A percentile compares a stretch with the other conserved stretches of the same genome.
These are phyloP conservation scores for Phymatocera aterrima DNA, from an alignment of 2,888 invertebrate species.

Conservation along the genomic window DNA sequence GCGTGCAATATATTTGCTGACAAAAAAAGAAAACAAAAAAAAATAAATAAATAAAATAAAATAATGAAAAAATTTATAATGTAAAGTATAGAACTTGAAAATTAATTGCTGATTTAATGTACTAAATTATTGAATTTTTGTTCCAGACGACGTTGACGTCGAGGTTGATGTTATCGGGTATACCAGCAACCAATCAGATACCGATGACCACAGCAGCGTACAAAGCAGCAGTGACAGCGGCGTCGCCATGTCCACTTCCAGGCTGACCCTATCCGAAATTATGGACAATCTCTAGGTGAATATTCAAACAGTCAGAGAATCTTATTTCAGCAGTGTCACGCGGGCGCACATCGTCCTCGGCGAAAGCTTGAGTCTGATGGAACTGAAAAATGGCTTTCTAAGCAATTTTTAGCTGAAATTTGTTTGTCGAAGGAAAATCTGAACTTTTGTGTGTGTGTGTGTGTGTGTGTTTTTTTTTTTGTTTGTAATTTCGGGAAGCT, in stretches of 20 bases:
- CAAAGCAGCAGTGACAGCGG: constrained; percentile 87
- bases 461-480: no score
- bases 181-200: constrained; percentile 89
- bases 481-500: no score
- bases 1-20: no score
- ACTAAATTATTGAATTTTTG: constrained; percentile 44
- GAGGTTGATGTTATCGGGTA: constrained; percentile 92
- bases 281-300: constrained; percentile 75
- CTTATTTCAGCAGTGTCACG: no score
- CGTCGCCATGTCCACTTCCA: constrained; percentile 82
- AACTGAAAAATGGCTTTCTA: no score
- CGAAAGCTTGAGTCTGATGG: no score
- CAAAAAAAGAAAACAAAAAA: no score
- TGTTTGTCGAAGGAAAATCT: no score
- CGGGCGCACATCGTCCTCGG: no score
- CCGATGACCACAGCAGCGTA: constrained; percentile 88
- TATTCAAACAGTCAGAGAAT: not conserved
- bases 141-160: constrained; percentile 91
- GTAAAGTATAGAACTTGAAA: not conserved
- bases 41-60: no score
- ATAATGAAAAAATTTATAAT: not conserved
- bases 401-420: no score
- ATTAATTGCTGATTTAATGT: not conserved
- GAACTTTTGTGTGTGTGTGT: no score
- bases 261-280: constrained; percentile 81